Percentiles rank a stretch among this genome's conserved stretches.
Conservation (phyloP, 1,140 invertebrate genomes). For the Chymomyza costata region DNA sequence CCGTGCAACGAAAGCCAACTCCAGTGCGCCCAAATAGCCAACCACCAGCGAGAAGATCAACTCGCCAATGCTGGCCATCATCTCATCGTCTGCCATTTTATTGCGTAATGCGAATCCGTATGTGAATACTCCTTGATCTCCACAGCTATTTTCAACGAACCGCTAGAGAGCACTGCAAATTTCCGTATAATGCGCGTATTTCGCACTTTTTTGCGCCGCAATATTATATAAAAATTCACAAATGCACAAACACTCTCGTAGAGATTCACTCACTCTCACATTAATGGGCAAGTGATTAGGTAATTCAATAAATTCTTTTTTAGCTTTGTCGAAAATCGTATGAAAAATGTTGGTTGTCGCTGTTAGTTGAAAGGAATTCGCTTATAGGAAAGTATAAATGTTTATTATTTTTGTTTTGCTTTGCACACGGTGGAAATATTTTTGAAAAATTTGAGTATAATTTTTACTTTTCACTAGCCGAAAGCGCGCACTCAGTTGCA, state of each 20-base stretch:
- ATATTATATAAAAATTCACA: constrained; percentile 52
- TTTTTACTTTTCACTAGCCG: constrained; percentile 1
- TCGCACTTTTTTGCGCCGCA: constrained; percentile 8
- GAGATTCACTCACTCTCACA: constrained; percentile 21
- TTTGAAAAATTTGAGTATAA: not conserved
- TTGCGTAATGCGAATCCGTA: constrained; percentile 48
- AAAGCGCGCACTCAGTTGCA: not conserved
- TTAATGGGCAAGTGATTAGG: constrained; percentile 58
- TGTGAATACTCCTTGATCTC: not conserved
- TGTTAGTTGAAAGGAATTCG: constrained; percentile 2
- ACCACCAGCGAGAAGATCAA: constrained; percentile 82
- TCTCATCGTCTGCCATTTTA: constrained; percentile 44
- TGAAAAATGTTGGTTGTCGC: constrained; percentile 1
- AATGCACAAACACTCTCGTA: constrained; percentile 42
- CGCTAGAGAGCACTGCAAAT: constrained; percentile 37
- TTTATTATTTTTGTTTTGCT: constrained; percentile 8
- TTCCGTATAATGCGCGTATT: constrained; percentile 4
- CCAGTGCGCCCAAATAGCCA: constrained; percentile 83
- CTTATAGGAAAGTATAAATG: constrained; percentile 8
- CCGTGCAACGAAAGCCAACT: constrained; percentile 77
- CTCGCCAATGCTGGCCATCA: constrained; percentile 62
- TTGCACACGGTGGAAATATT: constrained; percentile 2
- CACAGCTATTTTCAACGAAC: not conserved
- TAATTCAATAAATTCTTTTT: constrained; percentile 50
- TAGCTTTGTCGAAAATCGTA: constrained; percentile 12